Conservation (phyloP, 2,888 invertebrate genomes). For the Chrysomela aeneicollis region DNA sequence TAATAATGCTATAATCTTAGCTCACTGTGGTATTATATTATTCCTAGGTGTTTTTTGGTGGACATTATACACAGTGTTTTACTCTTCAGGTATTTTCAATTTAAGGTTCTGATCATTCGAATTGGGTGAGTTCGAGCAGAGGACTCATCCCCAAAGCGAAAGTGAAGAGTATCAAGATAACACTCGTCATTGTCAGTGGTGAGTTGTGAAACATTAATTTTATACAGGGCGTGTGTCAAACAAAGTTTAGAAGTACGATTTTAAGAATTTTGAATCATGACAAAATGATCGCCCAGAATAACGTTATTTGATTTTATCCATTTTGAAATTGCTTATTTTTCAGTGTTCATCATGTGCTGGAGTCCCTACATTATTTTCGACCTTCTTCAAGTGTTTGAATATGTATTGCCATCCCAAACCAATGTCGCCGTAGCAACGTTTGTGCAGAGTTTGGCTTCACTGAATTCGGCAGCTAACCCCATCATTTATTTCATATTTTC, state of each 20-base stretch:
- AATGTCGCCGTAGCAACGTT: slow-evolving; percentile 88
- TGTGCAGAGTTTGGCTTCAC: slow-evolving; percentile 88
- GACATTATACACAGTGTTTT: slow-evolving; percentile 29
- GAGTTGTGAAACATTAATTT: slow-evolving; percentile 65
- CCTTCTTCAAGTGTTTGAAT: slow-evolving; percentile 86
- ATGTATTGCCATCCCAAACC: slow-evolving; percentile 79
- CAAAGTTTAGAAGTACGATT: too few relatives aligned
- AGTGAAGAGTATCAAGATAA: slow-evolving; percentile 96
- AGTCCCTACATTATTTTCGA: slow-evolving; percentile 94
- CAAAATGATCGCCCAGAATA: not conserved
- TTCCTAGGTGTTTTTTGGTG: slow-evolving; percentile 26
- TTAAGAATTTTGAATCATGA: too few relatives aligned
- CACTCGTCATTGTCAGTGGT: slow-evolving; percentile 82
- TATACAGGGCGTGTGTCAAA: too few relatives aligned
- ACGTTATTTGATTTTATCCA: too few relatives aligned
- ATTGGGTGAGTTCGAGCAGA: slow-evolving; percentile 86
- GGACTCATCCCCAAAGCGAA: slow-evolving; percentile 93
- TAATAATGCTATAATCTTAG: not conserved
- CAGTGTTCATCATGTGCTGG: slow-evolving; percentile 95
- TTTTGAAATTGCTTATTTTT: slow-evolving; percentile 51
- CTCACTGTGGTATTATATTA: slow-evolving; percentile 10
- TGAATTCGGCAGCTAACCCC: slow-evolving; percentile 94
- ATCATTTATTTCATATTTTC: slow-evolving; percentile 94
- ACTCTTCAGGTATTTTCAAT: slow-evolving; percentile 40
- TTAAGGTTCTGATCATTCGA: slow-evolving; percentile 62